These are phyloP conservation scores for Florisuga fusca DNA, from an alignment of 2,797 vertebrate species.

Conservation along the genomic window DNA sequence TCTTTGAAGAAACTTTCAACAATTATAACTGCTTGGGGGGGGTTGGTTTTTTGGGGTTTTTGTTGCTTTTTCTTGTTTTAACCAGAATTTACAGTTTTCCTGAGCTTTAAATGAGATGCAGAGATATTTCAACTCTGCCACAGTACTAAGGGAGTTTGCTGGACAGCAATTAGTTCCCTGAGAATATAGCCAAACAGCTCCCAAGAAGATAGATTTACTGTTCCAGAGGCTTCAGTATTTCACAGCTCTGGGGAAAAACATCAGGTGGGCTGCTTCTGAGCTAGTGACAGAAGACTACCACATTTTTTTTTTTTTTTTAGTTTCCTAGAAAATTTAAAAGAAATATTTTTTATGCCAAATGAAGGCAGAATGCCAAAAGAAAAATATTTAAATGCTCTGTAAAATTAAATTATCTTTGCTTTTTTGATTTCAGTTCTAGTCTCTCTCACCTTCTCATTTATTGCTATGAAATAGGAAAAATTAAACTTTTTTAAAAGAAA, in stretches of 20 bases:
- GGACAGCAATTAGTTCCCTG: neutral
- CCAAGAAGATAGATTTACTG: neutral
- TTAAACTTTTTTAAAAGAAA: neutral
- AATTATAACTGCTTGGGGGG: neutral
- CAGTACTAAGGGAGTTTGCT: neutral
- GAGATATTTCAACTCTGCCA: neutral
- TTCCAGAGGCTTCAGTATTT: neutral
- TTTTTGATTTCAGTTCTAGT: neutral
- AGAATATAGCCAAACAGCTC: neutral
- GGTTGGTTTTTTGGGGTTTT: too few relatives aligned
- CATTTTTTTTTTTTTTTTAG: neutral
- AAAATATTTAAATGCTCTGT: neutral
- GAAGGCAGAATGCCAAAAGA: neutral
- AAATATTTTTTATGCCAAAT: neutral
- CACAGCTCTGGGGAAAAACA: neutral
- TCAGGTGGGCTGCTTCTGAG: neutral
- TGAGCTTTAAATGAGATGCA: neutral
- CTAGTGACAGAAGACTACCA: neutral
- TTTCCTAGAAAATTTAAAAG: neutral
- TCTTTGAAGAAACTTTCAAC: neutral
- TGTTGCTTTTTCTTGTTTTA: neutral
- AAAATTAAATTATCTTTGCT: neutral
- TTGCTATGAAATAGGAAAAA: neutral
- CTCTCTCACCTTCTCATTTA: neutral
- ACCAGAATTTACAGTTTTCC: neutral